Evolutionary conservation across 1,140 invertebrate species (phyloP).

Genomic region (Drosophila takahashii): DNA sequence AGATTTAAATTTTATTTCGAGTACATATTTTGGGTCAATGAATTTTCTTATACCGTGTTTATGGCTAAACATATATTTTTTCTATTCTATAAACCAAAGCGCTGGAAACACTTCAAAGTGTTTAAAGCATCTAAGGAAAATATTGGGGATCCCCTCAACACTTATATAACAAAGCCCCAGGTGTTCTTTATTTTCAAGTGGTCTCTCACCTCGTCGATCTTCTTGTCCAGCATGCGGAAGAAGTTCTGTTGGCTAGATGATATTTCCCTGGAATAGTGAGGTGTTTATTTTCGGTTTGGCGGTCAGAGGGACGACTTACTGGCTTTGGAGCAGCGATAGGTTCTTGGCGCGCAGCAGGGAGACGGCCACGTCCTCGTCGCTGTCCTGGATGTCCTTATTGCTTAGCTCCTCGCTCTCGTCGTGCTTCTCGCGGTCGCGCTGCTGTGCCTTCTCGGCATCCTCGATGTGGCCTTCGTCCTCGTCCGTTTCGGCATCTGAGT

Average conservation of each 20-base stretch:
- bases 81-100: not conserved
- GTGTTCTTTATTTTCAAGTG: not conserved
- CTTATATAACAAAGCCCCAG: too few species aligned
- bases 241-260: constrained; percentile 94
- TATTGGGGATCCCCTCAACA: not conserved
- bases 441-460: constrained; percentile 77
- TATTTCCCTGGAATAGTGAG: constrained; percentile 89
- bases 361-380: constrained; percentile 82
- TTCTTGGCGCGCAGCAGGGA: constrained; percentile 84
- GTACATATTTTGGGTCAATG: constrained; percentile 1
- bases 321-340: constrained; percentile 82
- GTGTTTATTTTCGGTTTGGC: constrained; percentile 26
- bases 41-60: not conserved
- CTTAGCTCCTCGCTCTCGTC: constrained; percentile 81
- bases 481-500: constrained; percentile 83
- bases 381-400: constrained; percentile 82
- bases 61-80: not conserved
- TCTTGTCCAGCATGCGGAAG: constrained; percentile 95
- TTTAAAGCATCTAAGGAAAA: not conserved
- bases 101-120: not conserved
- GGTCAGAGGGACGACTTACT: constrained; percentile 62
- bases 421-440: constrained; percentile 79
- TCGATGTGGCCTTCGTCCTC: constrained; percentile 84
- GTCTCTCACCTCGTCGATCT: constrained; percentile 92
- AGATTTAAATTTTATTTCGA: not conserved